Base-by-base conservation (phyloP, 2,888 invertebrate genomes). In the Tethea ocularis region DNA sequence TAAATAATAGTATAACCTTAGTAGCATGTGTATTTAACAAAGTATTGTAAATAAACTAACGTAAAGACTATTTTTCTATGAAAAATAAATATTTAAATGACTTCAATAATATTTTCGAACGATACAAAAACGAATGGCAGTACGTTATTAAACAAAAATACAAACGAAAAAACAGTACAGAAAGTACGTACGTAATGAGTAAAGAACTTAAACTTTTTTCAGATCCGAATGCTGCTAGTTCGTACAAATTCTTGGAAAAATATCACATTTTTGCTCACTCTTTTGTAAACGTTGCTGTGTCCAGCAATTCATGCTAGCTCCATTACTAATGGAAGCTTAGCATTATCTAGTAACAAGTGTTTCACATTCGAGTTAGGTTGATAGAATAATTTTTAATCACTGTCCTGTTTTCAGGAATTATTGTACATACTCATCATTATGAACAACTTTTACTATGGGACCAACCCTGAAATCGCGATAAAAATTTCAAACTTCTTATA, bases 241-340 rank as follows among this genome's bases (percentile, higher is more conserved):
- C 7, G 20, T 46, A 20, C 2, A 54, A 54, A 17, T 54, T 26
- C 20, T 54, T 54, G 54, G 33, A 54, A 61, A 71, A 75, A 75
- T 72, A 75, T 66, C 75, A 73, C 68, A 73, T 72, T 72, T 38
- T 72, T 71, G 64, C 56, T 74, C 69, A 61, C 74, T 66, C 61
- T 60, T 59, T 69, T 75, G 73, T 73, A 67, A 67, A 71, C 67
- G 33, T 73, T 75, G 71, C 75, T 65, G 66, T 64, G 64, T 69
- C 74, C 68, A 68, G 61, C 71, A 75, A 74, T 73, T 73, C 71
- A 68, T 62, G 66, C 63, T 53, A n/a, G 24, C 20, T 23, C 64
- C 66, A 62, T 55, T 73, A 74, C 74, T 64, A 66, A 2, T 20
- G 20, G 10, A 20, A 38, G 46, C 10, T 46, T 3, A 20, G 6